Evolutionary conservation across 2,113 vertebrate genomes (phyloP).

Genomic region (Saguinus midas): DNA sequence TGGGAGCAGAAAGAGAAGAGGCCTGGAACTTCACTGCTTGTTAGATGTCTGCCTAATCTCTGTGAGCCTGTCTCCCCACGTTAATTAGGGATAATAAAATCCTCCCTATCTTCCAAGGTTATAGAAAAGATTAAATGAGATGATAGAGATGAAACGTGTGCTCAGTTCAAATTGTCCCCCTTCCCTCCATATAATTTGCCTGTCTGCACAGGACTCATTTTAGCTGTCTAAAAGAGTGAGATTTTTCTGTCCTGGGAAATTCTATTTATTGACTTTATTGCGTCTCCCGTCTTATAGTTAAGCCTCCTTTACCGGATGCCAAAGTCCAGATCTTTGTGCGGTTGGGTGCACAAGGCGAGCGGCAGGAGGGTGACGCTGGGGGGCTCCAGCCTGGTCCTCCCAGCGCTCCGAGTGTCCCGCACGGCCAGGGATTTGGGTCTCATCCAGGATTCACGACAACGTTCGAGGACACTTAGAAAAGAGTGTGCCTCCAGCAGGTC

Average conservation of each 20-base stretch:
- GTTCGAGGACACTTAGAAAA: background rate
- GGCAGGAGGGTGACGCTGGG: background rate
- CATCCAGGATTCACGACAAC: background rate
- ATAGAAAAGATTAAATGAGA: background rate
- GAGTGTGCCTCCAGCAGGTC: background rate
- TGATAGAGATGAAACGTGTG: background rate
- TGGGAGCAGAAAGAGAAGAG: background rate
- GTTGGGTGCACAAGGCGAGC: background rate
- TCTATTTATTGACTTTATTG: constrained; percentile 75
- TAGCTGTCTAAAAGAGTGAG: constrained; percentile 61
- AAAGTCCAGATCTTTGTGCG: background rate
- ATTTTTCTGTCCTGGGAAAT: constrained; percentile 59
- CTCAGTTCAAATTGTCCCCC: background rate
- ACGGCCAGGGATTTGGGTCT: background rate
- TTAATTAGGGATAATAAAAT: constrained; percentile 31
- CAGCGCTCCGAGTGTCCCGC: background rate
- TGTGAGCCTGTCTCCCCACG: background rate
- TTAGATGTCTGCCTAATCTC: background rate
- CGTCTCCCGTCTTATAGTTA: constrained; percentile 68
- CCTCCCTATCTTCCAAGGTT: background rate
- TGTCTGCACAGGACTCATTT: constrained; percentile 47
- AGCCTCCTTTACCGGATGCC: constrained; percentile 65
- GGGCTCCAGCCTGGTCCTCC: background rate
- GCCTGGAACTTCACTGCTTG: background rate
- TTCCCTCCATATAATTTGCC: background rate